These are phyloP conservation scores for Tetragonisca angustula DNA, from an alignment of 2,888 invertebrate species.

Conservation along the genomic window DNA sequence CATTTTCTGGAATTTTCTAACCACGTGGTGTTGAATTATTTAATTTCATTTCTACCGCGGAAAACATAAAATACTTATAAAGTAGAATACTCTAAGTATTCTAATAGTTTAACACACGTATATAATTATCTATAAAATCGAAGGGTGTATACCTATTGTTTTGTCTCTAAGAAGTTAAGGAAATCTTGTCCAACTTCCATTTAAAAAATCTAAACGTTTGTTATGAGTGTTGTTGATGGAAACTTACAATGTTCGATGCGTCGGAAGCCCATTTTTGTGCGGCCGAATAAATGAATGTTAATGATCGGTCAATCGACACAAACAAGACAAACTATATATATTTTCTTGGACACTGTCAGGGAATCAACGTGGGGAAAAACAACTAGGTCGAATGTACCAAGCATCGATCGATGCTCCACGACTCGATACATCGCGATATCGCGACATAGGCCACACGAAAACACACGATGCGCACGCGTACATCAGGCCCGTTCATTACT, in stretches of 20 bases:
- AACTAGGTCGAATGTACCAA: constrained; percentile 36
- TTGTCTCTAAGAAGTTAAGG: too few relatives aligned
- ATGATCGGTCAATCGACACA: not conserved
- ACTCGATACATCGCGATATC: constrained; percentile 47
- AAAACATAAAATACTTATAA: too few relatives aligned
- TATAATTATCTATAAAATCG: too few relatives aligned
- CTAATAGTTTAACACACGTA: too few relatives aligned
- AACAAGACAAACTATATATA: not conserved
- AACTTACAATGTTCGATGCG: constrained; percentile 3
- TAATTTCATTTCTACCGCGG: too few relatives aligned
- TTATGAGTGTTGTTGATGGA: not conserved
- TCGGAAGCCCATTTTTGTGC: not conserved
- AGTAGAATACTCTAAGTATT: too few relatives aligned
- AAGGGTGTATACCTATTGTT: too few relatives aligned
- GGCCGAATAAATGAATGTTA: not conserved
- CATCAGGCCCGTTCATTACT: constrained; percentile 15
- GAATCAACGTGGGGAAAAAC: constrained; percentile 1
- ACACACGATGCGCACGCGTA: constrained; percentile 41
- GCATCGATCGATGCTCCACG: constrained; percentile 34
- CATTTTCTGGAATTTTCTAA: too few relatives aligned
- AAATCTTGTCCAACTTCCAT: not conserved
- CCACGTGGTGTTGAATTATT: too few relatives aligned
- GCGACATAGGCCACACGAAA: not conserved
- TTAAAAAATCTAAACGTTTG: not conserved
- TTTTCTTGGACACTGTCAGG: not conserved